phyloP scores from a whole-genome alignment of 2,797 vertebrate genomes.

The Trichosurus vulpecula region DNA sequence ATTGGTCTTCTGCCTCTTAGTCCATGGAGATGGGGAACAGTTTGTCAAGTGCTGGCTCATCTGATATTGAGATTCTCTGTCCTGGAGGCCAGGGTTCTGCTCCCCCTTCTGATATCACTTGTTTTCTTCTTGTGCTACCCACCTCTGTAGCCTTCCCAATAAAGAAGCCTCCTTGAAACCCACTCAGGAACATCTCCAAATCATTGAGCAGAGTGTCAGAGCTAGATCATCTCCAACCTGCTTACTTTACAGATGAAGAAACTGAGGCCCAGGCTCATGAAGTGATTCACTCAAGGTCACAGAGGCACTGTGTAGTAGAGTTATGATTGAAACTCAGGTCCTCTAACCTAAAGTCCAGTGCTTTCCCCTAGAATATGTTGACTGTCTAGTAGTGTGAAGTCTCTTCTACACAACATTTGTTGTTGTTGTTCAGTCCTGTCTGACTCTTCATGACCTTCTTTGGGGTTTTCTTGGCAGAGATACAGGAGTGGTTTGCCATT shows the following conservation, averaged over 20 bases:
- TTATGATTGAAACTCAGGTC: not conserved
- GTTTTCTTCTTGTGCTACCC: not conserved
- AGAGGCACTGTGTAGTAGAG: not conserved
- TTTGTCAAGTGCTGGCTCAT: not conserved
- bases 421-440: not conserved
- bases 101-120: not conserved
- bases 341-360: not conserved
- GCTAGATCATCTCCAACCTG: not conserved
- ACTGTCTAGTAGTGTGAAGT: not conserved
- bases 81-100: not conserved
- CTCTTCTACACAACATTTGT: not conserved
- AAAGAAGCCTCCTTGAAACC: conserved; percentile 1
- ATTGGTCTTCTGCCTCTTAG: not conserved
- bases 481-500: not conserved
- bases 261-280: not conserved
- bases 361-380: not conserved
- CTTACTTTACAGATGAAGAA: conserved; percentile 6
- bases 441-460: not conserved
- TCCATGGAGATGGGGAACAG: too few relatives aligned
- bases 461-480: not conserved
- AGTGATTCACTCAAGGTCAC: not conserved
- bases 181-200: not conserved
- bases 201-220: not conserved
- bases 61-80: not conserved
- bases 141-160: not conserved